Evolutionary conservation across 2,888 invertebrate species (phyloP).

Genomic region (Cheilosia variabilis): DNA sequence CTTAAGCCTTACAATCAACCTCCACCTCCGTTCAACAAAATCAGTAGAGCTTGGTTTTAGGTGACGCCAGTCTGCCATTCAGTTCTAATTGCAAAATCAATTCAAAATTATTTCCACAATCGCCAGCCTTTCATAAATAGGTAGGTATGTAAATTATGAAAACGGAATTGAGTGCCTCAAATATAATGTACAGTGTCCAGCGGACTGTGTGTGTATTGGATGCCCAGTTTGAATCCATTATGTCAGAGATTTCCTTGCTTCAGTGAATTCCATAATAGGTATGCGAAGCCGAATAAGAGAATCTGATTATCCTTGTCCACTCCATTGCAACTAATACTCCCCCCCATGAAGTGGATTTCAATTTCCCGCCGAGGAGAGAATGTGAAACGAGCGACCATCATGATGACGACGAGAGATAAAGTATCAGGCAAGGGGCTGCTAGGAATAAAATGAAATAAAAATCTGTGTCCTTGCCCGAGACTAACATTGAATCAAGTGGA

Average conservation of each 20-base stretch:
- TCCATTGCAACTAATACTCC: slow-evolving; percentile 10
- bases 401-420: slow-evolving; percentile 32
- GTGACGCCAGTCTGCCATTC: too few species aligned
- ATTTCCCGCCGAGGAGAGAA: slow-evolving; percentile 52
- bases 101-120: background rate
- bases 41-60: too few species aligned
- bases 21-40: too few species aligned
- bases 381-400: slow-evolving; percentile 58
- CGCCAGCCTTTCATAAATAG: slow-evolving; percentile 29
- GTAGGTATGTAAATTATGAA: slow-evolving; percentile 38
- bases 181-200: slow-evolving; percentile 17
- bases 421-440: background rate
- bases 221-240: slow-evolving; percentile 31
- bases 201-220: background rate
- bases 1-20: too few species aligned
- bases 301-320: slow-evolving; percentile 62
- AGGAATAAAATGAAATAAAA: slow-evolving; percentile 38
- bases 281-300: slow-evolving; percentile 50
- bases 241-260: slow-evolving; percentile 52
- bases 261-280: slow-evolving; percentile 54
- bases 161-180: slow-evolving; percentile 9
- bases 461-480: slow-evolving; percentile 70
- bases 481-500: slow-evolving; percentile 74
- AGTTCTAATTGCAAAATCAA: background rate
- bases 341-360: slow-evolving; percentile 51